Conservation (phyloP, 1,140 invertebrate species). For the Coelopa frigida region DNA sequence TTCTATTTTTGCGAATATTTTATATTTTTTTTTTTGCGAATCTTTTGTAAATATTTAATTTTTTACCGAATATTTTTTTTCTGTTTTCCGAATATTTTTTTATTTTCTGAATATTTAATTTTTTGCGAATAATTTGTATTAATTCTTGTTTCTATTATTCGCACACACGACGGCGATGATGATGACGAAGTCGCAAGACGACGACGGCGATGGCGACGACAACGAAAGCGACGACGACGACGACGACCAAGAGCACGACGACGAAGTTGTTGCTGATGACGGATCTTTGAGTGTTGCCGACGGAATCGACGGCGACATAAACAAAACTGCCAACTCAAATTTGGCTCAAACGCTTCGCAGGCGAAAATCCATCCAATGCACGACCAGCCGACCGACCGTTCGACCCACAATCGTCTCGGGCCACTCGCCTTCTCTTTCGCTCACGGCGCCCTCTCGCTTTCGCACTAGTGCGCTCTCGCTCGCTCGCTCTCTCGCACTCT, state of each 20-base stretch:
- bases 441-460: slow-evolving; percentile 4
- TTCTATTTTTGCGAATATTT: neutral
- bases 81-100: neutral
- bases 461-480: slow-evolving; percentile 5
- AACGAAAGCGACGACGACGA: slow-evolving; percentile 19
- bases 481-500: slow-evolving; percentile 6
- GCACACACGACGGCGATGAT: too few relatives aligned
- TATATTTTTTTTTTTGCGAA: neutral
- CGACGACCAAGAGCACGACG: too few relatives aligned
- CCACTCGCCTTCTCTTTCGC: neutral
- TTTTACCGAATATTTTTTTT: neutral
- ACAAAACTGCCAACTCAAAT: slow-evolving; percentile 19
- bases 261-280: too few relatives aligned
- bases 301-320: slow-evolving; percentile 16
- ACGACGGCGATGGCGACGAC: slow-evolving; percentile 15
- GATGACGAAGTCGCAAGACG: too few relatives aligned
- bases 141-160: slow-evolving; percentile 5
- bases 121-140: slow-evolving; percentile 3
- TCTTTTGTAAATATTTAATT: neutral
- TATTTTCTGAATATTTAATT: neutral
- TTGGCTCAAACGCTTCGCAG: slow-evolving; percentile 16
- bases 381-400: neutral
- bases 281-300: too few relatives aligned
- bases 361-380: slow-evolving; percentile 13
- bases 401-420: neutral